Percentiles rank a stretch among this genome's conserved stretches.
Conservation (phyloP, 2,797 vertebrate species). For the Mus minutoides region DNA sequence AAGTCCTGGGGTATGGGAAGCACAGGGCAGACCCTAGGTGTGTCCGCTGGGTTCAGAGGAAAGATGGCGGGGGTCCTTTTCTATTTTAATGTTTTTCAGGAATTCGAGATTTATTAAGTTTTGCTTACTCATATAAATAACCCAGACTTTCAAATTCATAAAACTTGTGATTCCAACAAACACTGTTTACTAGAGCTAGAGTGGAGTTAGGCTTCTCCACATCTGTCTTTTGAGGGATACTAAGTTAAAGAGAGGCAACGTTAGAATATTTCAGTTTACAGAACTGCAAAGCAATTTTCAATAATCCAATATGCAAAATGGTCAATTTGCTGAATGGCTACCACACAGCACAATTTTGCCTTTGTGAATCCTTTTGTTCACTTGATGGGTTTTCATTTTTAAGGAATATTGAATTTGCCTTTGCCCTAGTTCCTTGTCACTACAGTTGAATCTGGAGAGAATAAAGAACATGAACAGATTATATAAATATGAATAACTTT, state of each 20-base stretch:
- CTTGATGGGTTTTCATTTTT: slow-evolving; percentile 32
- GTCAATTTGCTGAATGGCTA: slow-evolving; percentile 23
- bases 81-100: neutral
- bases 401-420: slow-evolving; percentile 42
- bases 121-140: slow-evolving; percentile 14
- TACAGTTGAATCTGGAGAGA: slow-evolving; percentile 42
- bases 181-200: neutral
- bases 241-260: slow-evolving; percentile 18
- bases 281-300: slow-evolving; percentile 57
- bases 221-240: slow-evolving; percentile 54
- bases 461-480: slow-evolving; percentile 31
- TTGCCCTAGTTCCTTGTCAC: slow-evolving; percentile 25
- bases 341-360: neutral
- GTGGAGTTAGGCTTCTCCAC: neutral
- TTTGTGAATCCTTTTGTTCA: slow-evolving; percentile 57
- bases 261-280: slow-evolving; percentile 32
- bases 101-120: slow-evolving; percentile 58
- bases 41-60: too few species aligned
- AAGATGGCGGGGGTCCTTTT: too few species aligned
- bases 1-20: too few species aligned
- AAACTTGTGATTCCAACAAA: slow-evolving; percentile 25
- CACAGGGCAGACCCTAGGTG: too few species aligned
- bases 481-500: slow-evolving; percentile 35
- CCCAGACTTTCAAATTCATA: neutral
- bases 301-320: slow-evolving; percentile 45